These are phyloP conservation scores for Pissodes strobi DNA, from an alignment of 1,140 invertebrate genomes.

Conservation along the genomic window DNA sequence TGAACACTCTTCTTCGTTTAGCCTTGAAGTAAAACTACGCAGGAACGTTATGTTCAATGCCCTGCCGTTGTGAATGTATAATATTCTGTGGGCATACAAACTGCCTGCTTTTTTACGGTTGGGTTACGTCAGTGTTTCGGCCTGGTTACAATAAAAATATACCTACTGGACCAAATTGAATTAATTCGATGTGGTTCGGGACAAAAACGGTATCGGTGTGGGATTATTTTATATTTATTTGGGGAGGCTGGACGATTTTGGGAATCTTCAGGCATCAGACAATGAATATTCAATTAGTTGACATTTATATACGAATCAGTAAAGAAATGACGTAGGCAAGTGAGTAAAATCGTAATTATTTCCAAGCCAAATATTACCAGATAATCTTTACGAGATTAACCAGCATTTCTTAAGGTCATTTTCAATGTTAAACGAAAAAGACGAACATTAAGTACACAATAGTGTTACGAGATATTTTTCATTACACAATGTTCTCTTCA, in stretches of 20 bases:
- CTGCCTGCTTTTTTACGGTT: constrained; percentile 24
- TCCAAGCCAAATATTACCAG: too few relatives aligned
- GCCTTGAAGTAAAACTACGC: constrained; percentile 28
- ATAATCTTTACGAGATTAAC: too few relatives aligned
- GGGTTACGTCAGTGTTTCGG: constrained; percentile 20
- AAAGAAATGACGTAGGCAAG: too few relatives aligned
- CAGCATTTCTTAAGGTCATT: constrained; percentile 12
- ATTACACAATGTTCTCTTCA: too few relatives aligned
- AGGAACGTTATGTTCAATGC: constrained; percentile 34
- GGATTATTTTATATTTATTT: neutral
- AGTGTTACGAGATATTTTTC: too few relatives aligned
- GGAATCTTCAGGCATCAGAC: too few relatives aligned
- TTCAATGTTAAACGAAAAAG: constrained; percentile 9
- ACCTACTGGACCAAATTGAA: constrained; percentile 10
- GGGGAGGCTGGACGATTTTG: neutral
- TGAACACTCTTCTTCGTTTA: constrained; percentile 12
- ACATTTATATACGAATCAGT: too few relatives aligned
- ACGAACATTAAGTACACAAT: too few relatives aligned
- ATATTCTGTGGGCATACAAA: constrained; percentile 24
- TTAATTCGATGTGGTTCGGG: constrained; percentile 11
- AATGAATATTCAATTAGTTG: too few relatives aligned
- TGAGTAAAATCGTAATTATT: too few relatives aligned
- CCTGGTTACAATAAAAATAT: constrained; percentile 8
- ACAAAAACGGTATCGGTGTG: constrained; percentile 5
- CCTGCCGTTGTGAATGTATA: constrained; percentile 24